A percentile compares a stretch with the other conserved stretches of the same genome.
Evolutionary conservation across 2,113 vertebrate species (phyloP).

Genomic region (Bubo bubo): DNA sequence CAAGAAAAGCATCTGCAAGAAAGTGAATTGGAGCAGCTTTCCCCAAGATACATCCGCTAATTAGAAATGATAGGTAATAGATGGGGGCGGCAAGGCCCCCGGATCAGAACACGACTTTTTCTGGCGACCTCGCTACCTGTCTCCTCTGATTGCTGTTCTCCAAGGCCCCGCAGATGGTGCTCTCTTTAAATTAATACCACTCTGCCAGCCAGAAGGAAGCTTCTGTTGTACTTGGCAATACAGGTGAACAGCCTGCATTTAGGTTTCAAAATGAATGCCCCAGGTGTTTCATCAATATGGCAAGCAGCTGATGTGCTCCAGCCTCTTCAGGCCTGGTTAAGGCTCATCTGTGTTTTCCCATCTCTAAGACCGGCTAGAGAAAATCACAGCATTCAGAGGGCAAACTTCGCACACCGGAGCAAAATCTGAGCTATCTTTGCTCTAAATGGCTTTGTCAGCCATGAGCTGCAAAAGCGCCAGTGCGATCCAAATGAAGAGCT

Average conservation of each 20-base stretch:
- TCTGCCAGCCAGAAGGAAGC: constrained; percentile 39
- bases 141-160: not conserved
- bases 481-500: not conserved
- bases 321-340: constrained; percentile 31
- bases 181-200: constrained; percentile 16
- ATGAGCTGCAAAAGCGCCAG: not conserved
- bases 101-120: not conserved
- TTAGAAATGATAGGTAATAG: constrained; percentile 42
- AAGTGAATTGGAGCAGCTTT: not conserved
- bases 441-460: not conserved
- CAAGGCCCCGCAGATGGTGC: constrained; percentile 51
- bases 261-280: constrained; percentile 65
- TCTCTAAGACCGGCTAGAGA: constrained; percentile 46
- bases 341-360: constrained; percentile 38
- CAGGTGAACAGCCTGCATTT: constrained; percentile 74
- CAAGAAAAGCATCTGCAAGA: not conserved
- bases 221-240: constrained; percentile 74
- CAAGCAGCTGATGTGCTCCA: constrained; percentile 55
- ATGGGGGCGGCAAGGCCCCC: not conserved
- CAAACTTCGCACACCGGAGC: not conserved
- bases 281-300: constrained; percentile 75
- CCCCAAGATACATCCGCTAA: not conserved
- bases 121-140: not conserved
- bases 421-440: constrained; percentile 19
- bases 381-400: constrained; percentile 46